Evolutionary conservation across 2,888 invertebrate genomes (phyloP).

Genomic region (Drosophila mercatorum): DNA sequence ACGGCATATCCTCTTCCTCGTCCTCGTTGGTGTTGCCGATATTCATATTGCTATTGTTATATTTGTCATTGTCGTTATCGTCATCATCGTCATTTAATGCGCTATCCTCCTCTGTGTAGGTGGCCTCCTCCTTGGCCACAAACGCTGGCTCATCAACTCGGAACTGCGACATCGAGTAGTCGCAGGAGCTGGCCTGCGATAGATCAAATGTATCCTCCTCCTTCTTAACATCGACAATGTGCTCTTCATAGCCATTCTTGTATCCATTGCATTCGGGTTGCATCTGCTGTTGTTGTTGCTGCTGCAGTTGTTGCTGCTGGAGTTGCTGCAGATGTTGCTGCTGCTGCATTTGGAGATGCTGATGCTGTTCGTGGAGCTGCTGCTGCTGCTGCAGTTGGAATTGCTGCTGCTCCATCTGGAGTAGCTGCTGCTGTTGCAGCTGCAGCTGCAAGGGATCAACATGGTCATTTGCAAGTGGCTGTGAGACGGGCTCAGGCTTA

Average conservation of each 20-base stretch:
- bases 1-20: slow-evolving; percentile 89
- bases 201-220: slow-evolving; percentile 82
- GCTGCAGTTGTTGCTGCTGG: slow-evolving; percentile 13
- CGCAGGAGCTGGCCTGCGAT: slow-evolving; percentile 89
- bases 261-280: slow-evolving; percentile 54
- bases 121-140: slow-evolving; percentile 79
- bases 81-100: slow-evolving; percentile 63
- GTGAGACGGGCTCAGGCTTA: slow-evolving; percentile 80
- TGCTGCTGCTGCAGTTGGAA: slow-evolving; percentile 32
- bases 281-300: slow-evolving; percentile 8
- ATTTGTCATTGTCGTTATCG: slow-evolving; percentile 9
- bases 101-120: slow-evolving; percentile 83
- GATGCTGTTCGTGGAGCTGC: slow-evolving; percentile 19
- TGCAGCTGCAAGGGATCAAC: slow-evolving; percentile 63
- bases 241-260: slow-evolving; percentile 75
- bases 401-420: slow-evolving; percentile 62
- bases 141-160: slow-evolving; percentile 85
- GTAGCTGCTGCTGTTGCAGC: slow-evolving; percentile 52
- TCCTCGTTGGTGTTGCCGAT: background rate
- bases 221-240: slow-evolving; percentile 83
- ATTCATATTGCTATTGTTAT: slow-evolving; percentile 4
- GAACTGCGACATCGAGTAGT: slow-evolving; percentile 90
- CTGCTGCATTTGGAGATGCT: slow-evolving; percentile 19
- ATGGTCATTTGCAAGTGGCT: slow-evolving; percentile 65
- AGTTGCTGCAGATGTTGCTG: slow-evolving; percentile 7